Conservation (phyloP, 2,113 vertebrate species). For the Orientallactaga bullata region DNA sequence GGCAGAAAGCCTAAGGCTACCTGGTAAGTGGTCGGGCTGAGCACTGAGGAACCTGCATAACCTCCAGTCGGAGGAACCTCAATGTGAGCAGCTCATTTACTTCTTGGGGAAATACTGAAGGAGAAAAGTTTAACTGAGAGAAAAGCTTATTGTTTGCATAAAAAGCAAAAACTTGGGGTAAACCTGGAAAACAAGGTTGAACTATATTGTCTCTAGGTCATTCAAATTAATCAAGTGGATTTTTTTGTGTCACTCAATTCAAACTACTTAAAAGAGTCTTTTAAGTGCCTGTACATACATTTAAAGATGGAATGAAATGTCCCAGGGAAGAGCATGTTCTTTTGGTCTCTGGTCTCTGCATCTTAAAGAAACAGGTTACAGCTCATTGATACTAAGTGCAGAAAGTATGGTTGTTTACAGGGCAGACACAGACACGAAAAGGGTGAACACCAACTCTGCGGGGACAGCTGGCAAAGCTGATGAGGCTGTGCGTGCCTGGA, state of each 20-base stretch:
- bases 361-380: background rate
- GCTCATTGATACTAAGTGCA: slow-evolving; percentile 28
- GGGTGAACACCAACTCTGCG: background rate
- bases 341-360: background rate
- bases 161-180: background rate
- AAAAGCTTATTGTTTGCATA: background rate
- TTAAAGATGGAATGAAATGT: background rate
- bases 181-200: background rate
- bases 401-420: slow-evolving; percentile 5
- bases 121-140: background rate
- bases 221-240: background rate
- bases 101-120: no score
- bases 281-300: background rate
- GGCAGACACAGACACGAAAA: background rate
- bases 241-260: background rate
- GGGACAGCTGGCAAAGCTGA: background rate
- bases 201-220: background rate
- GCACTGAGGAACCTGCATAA: rapidly evolving
- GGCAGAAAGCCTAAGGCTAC: no score
- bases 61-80: no score
- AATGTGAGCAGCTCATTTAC: no score
- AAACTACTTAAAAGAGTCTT: background rate
- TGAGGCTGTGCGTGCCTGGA: background rate
- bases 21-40: no score
- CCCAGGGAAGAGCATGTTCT: background rate